These are phyloP conservation scores for Peromyscus melanophrys DNA, from an alignment of 2,797 vertebrate species.

Conservation along the genomic window DNA sequence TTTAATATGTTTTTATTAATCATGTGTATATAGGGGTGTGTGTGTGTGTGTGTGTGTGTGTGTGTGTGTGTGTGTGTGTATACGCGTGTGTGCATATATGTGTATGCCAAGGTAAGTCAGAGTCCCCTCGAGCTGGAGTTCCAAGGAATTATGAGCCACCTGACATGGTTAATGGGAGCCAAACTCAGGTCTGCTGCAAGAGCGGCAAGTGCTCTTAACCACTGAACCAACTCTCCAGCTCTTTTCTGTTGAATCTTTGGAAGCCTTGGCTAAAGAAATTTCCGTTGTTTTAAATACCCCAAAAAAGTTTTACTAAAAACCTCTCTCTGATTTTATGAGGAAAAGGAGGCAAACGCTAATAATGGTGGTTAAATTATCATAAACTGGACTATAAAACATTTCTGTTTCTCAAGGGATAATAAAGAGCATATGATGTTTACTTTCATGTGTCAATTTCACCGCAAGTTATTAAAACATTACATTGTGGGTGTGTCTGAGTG, in stretches of 20 bases:
- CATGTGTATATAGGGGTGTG: rapidly evolving
- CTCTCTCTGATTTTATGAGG: not conserved
- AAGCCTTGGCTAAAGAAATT: not conserved
- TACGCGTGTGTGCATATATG: not conserved
- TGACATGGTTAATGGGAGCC: not conserved
- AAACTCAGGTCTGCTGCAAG: not conserved
- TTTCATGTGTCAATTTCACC: not conserved
- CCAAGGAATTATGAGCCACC: not conserved
- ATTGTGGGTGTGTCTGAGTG: not conserved
- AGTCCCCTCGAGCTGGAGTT: not conserved
- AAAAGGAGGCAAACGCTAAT: not conserved
- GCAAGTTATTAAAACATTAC: not conserved
- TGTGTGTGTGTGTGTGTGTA: not conserved
- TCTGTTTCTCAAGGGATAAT: not conserved
- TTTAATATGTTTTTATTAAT: not conserved
- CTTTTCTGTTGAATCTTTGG: not conserved
- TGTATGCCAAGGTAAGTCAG: not conserved
- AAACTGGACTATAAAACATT: not conserved
- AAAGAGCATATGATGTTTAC: not conserved
- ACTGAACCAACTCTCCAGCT: not conserved
- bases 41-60: not conserved
- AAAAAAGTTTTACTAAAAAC: not conserved
- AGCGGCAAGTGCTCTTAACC: not conserved
- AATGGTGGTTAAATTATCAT: not conserved
- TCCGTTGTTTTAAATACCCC: not conserved